phyloP scores from a whole-genome alignment of 2,797 vertebrate species.

The Etheostoma nigrum region DNA sequence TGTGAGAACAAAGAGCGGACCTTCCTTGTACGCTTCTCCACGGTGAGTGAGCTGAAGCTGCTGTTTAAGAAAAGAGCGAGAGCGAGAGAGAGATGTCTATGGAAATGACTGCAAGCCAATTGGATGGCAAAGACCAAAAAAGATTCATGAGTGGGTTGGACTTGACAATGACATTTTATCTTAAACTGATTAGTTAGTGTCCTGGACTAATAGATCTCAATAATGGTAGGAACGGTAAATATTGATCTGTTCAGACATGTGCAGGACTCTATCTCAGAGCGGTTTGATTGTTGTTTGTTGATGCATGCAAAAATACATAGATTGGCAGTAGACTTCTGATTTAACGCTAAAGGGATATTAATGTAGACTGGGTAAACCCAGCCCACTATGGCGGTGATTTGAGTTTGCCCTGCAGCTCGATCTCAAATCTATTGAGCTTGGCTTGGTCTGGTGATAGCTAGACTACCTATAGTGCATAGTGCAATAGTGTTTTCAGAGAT shows the following conservation, averaged over 20 bases:
- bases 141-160: slow-evolving; percentile 49
- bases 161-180: slow-evolving; percentile 43
- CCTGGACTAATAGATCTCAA: slow-evolving; percentile 14
- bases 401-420: too few relatives aligned
- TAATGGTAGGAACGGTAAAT: slow-evolving; percentile 2
- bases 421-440: too few relatives aligned
- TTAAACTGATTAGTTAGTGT: slow-evolving; percentile 35
- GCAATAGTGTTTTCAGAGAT: neutral
- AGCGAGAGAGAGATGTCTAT: slow-evolving; percentile 22
- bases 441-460: too few relatives aligned
- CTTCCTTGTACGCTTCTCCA: slow-evolving; percentile 31
- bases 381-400: too few relatives aligned
- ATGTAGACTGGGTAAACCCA: too few relatives aligned
- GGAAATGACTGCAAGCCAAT: slow-evolving; percentile 59
- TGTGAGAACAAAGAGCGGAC: slow-evolving; percentile 22
- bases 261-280: slow-evolving; percentile 12
- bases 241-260: slow-evolving; percentile 34
- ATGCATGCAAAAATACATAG: neutral
- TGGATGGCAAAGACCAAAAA: slow-evolving; percentile 33
- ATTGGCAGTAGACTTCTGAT: neutral
- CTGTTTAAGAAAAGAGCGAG: slow-evolving; percentile 36
- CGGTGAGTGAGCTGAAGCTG: slow-evolving; percentile 50
- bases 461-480: too few relatives aligned
- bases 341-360: slow-evolving; percentile 6
- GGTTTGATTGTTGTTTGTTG: slow-evolving; percentile 15